Percentiles rank a stretch among this genome's conserved stretches.
Conservation (phyloP, 1,140 invertebrate genomes). For the Ips nitidus region DNA sequence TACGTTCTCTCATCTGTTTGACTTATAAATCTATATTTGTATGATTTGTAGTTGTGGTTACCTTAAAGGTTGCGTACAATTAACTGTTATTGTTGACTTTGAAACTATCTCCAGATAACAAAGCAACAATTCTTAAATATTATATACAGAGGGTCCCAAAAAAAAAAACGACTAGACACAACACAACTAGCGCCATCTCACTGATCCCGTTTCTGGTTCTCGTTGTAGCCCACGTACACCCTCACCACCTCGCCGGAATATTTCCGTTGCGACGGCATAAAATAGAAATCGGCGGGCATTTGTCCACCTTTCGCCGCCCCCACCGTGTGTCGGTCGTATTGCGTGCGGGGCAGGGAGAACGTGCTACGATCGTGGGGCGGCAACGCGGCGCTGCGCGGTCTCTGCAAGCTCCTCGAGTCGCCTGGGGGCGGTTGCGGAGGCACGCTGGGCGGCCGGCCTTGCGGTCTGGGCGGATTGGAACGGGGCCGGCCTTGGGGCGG, state of each 20-base stretch:
- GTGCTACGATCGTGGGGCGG: slow-evolving; percentile 52
- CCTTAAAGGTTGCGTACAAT: no score
- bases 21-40: no score
- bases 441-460: slow-evolving; percentile 46
- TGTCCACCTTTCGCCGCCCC: slow-evolving; percentile 44
- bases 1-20: no score
- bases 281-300: slow-evolving; percentile 80
- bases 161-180: no score
- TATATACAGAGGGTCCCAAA: no score
- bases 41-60: no score
- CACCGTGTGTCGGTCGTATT: slow-evolving; percentile 53
- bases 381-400: slow-evolving; percentile 52
- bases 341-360: slow-evolving; percentile 55
- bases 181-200: background rate
- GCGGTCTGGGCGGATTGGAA: slow-evolving; percentile 43
- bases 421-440: slow-evolving; percentile 55
- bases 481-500: slow-evolving; percentile 46
- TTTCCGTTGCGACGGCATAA: slow-evolving; percentile 91
- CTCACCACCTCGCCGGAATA: slow-evolving; percentile 91
- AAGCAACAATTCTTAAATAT: no score
- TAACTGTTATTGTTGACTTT: no score
- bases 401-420: slow-evolving; percentile 63
- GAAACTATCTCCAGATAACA: no score
- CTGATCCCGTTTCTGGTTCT: slow-evolving; percentile 40
- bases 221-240: slow-evolving; percentile 84